Evolutionary conservation across 2,888 invertebrate genomes (phyloP), one percentile per base, ranked within the genome.

Genomic region (Hyposoter didymator): DNA sequence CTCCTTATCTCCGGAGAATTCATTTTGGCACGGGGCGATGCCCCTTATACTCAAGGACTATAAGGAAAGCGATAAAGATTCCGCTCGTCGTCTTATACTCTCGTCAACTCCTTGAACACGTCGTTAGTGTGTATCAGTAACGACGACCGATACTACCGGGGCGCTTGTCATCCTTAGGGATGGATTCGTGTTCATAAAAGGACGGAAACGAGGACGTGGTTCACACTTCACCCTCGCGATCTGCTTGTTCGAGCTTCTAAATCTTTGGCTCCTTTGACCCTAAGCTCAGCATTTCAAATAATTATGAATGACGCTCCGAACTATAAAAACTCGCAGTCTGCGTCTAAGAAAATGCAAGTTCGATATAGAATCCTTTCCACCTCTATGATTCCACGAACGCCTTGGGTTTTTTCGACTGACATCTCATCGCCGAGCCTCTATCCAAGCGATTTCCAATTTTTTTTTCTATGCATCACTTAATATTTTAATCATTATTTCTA

Each of bases 81-180:
- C 47, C 14, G 8, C 17, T 74, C 74, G 45, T 74, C 62, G 10
- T 39, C 62, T 32, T 74, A 35, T 28, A 45, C 62, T 74, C n/a
- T 35, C 52, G 66, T 52, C 67, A 28, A 17, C 49, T 55, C 70
- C 49, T 28, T 28, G 17, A 49, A 66, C 32, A 52, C 52, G 43
- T 76, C 76, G 76, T 76, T 76, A 76, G 66, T 35, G 35, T 39
- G 3, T 39, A 52, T 49, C 35, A 35, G 76, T 22, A 67, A 64
- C 49, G 64, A 67, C 52, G 52, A 76, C 43, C 67, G 39, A 75
- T 22, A 10, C 45, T 28, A 35, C 12, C 39, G 66, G 19, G 35
- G 75, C 45, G 19, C 43, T 47, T 47, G 35, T 45, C 28, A n/a
- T 35, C 22, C 35, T 12, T 67, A 5, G 3, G 12, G 8, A 19